Evolutionary conservation across 1,140 invertebrate species (phyloP).

Genomic region (Chlorops oryzae): DNA sequence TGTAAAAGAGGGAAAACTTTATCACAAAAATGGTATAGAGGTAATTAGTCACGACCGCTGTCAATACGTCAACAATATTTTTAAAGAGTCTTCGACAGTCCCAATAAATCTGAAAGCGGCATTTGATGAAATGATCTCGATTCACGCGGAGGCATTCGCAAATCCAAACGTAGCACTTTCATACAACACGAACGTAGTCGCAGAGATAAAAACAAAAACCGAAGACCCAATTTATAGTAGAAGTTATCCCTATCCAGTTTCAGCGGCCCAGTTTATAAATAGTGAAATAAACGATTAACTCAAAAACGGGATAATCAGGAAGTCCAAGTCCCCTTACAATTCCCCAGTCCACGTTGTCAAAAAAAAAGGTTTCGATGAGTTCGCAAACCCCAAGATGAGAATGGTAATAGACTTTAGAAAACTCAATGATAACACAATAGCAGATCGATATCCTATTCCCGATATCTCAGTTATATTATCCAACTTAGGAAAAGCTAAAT

Average conservation of each 20-base stretch:
- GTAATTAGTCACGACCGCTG: no score
- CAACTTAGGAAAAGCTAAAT: conserved; percentile 14
- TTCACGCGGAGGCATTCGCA: conserved; percentile 12
- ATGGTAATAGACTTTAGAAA: conserved; percentile 43
- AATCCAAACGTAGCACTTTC: conserved; percentile 12
- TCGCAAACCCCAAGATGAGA: conserved; percentile 26
- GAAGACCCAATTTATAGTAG: conserved; percentile 20
- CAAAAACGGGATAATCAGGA: conserved; percentile 16
- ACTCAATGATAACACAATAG: conserved; percentile 36
- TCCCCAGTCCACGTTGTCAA: conserved; percentile 23
- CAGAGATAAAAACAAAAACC: conserved; percentile 14
- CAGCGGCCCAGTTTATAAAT: conserved; percentile 19
- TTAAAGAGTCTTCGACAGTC: no score
- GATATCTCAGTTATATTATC: conserved; percentile 36
- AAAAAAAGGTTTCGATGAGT: conserved; percentile 20
- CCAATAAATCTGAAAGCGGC: no score
- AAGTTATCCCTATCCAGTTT: conserved; percentile 19
- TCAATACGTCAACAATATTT: no score
- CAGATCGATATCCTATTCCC: conserved; percentile 50
- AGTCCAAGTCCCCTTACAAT: conserved; percentile 23
- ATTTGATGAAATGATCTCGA: no score
- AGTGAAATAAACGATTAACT: conserved; percentile 18
- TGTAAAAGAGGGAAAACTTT: no score
- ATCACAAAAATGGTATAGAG: no score
- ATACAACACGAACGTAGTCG: conserved; percentile 15